Percentiles rank a stretch among this genome's conserved stretches.
Conservation (phyloP, 2,113 vertebrate species). For the Pan troglodytes region NHGRI_mPanTro3-v2.1_pri NC_072398.2:94652001-94652500, state of each 20-base stretch:
- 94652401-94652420: background rate
- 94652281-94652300: background rate
- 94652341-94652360: background rate
- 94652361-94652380: background rate
- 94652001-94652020: background rate
- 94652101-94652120: background rate
- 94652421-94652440: background rate
- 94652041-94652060: background rate
- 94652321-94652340: background rate
- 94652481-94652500: background rate
- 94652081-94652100: too few species aligned
- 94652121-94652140: too few species aligned
- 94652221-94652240: accelerated
- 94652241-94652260: background rate
- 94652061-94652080: background rate
- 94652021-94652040: background rate
- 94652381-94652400: background rate
- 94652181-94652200: background rate
- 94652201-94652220: background rate
- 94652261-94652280: background rate
- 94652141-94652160: accelerated
- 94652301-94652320: too few species aligned
- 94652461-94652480: background rate
- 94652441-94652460: too few species aligned
- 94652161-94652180: background rate